Evolutionary conservation across 1,140 invertebrate genomes (phyloP), one percentile per base, ranked within the genome.

Genomic region (Drosophila lacertosa): DNA sequence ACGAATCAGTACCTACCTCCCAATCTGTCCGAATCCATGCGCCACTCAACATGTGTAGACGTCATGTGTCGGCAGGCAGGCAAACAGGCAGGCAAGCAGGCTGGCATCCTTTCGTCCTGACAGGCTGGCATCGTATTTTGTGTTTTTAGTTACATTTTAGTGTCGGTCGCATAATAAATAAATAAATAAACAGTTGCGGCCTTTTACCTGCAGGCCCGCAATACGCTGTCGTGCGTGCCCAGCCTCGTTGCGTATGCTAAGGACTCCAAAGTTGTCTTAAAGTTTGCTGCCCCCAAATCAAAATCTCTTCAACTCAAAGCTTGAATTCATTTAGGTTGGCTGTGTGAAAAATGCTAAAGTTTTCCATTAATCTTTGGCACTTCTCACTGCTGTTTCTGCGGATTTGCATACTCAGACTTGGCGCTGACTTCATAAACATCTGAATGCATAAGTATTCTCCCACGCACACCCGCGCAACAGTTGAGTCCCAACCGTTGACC

Each of bases 81-180:
- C n/a, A n/a, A n/a, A n/a, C n/a, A n/a, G n/a, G n/a, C 26, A 29
- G 26, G 26, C 26, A n/a, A n/a, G n/a, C n/a, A n/a, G 65, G n/a
- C 18, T 15, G 26, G 29, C 47, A 39, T 39, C 32, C n/a, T n/a
- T n/a, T n/a, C n/a, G n/a, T n/a, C n/a, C n/a, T n/a, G 81, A 73
- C 80, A 75, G 65, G n/a, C 18, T 15, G 26, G 29, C 47, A 39
- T 39, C 32, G 26, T 35, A 15, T 51, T 35, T 35, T 55, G 18
- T 83, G 79, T 81, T 86, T 88, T 81, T 86, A 86, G 81, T 88
- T 88, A 86, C 81, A 86, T 84, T 86, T 88, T 88, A 86, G 82
- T 86, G 80, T 86, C 71, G 81, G 77, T 66, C 81, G 81, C 81
- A 86, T 71, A 77, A 86, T 81, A 86, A 86, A 86, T 86, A 88